Conservation (phyloP, 2,888 invertebrate genomes). For the Therioaphis trifolii region DNA sequence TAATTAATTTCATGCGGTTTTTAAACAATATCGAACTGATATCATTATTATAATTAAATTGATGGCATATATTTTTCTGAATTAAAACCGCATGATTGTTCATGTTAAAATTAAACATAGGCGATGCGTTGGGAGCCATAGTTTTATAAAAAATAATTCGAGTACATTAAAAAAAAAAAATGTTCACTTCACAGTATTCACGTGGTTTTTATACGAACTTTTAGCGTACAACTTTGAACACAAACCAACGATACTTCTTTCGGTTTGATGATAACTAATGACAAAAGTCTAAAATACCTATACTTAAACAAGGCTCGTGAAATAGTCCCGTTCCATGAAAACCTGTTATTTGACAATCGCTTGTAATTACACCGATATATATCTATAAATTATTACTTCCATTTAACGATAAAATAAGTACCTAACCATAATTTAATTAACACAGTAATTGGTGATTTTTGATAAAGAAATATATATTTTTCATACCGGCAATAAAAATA, state of each 20-base stretch:
- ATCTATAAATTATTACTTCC: too few relatives aligned
- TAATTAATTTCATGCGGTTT: not conserved
- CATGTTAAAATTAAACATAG: conserved; percentile 20
- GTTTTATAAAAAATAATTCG: not conserved
- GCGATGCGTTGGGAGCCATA: conserved; percentile 41
- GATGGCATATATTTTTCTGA: conserved; percentile 26
- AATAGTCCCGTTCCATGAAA: too few relatives aligned
- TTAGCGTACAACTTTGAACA: not conserved
- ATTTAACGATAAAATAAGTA: too few relatives aligned
- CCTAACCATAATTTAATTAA: too few relatives aligned
- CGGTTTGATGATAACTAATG: conserved; percentile 1
- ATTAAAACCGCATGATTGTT: not conserved
- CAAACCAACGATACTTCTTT: not conserved
- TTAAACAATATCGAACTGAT: not conserved
- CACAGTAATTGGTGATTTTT: too few relatives aligned
- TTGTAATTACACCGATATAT: too few relatives aligned
- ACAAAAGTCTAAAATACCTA: too few relatives aligned
- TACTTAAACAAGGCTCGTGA: too few relatives aligned
- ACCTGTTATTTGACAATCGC: too few relatives aligned
- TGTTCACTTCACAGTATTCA: not conserved
- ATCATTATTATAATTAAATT: conserved; percentile 4
- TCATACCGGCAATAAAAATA: too few relatives aligned
- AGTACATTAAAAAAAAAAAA: not conserved
- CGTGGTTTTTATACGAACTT: conserved; percentile 21
- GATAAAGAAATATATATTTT: too few relatives aligned